Conservation (phyloP, 2,888 invertebrate genomes). For the Ametastegia equiseti region DNA sequence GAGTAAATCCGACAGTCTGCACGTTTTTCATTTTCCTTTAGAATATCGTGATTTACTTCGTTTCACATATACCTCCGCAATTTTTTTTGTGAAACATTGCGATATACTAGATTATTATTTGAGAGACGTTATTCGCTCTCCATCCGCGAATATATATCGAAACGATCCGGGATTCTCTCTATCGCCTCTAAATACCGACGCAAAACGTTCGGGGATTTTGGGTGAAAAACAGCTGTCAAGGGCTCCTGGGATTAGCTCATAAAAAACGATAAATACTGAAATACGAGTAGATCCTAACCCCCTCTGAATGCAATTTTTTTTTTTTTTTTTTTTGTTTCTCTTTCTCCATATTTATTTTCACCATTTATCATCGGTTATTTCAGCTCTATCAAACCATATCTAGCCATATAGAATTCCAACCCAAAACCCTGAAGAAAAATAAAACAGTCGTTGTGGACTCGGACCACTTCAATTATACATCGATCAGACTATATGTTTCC, state of each 20-base stretch:
- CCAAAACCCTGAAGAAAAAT: neutral
- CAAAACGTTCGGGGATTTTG: slow-evolving; percentile 68
- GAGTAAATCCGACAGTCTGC: neutral
- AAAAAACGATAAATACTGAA: slow-evolving; percentile 56
- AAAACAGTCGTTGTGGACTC: neutral
- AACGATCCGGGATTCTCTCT: slow-evolving; percentile 56
- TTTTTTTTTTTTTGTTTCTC: neutral
- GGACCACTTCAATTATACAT: no score
- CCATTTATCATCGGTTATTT: neutral
- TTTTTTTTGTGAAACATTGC: neutral
- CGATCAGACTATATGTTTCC: no score
- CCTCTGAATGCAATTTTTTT: neutral
- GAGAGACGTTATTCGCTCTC: neutral
- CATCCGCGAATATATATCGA: neutral
- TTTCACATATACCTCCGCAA: neutral
- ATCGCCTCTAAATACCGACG: slow-evolving; percentile 70
- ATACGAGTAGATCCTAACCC: neutral
- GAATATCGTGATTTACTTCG: no score
- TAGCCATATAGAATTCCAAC: neutral
- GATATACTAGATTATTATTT: neutral
- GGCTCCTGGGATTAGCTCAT: slow-evolving; percentile 68
- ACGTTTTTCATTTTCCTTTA: no score
- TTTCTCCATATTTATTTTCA: no score
- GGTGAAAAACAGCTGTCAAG: slow-evolving; percentile 73
- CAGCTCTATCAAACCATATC: neutral